Base-by-base conservation (phyloP, 2,113 vertebrate species). In the Crotalus helleri region DNA sequence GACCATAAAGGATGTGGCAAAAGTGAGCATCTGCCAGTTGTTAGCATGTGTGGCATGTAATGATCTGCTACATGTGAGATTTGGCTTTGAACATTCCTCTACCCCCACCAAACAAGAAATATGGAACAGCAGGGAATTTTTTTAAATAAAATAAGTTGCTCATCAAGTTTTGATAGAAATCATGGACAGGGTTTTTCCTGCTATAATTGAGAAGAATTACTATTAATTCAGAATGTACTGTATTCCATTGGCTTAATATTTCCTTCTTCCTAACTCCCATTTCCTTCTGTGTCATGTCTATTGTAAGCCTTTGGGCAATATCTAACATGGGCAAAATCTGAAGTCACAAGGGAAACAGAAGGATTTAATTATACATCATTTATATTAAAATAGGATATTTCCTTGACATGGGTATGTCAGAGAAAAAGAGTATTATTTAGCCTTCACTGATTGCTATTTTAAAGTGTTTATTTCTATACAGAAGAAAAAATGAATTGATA, bases 401-500 rank as follows among this genome's bases (percentile, higher is more conserved):
- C 58, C 24, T 21, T 15, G 13, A 74, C n/a, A 11, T 74, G 13
- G 11, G 44, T 86, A 86, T 24, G 19, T 44, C 44, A 24, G 44
- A 86, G 44, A 46, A 86, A 44, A 86, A 24, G 21, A 29, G 54
- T 23, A 1, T n/a, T 54, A 29, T 55, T 49, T 44, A 86, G 44
- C 19, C 39, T 86, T 86, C 3, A 24, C 1, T 46, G 81, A 17
- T 23, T 55, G 8, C 39, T n/a, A 19, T 74, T 88, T 33, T 87
- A 93, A 91, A 8, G 1, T 69, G 85, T 93, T 96, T 88, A 33
- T 92, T 94, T 92, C n/a, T 26, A 39, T 39, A 21, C 39, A 17
- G 12, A 55, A 11, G 17, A 17, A 33, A 33, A 57, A 39, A 23
- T 57, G 55, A 10, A 23, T 88, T 23, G 26, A n/a, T 69, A n/a